Percentiles rank a stretch among this genome's conserved stretches.
phyloP scores from a whole-genome alignment of 2,888 invertebrate genomes.

The Acrobasis suavella region DNA sequence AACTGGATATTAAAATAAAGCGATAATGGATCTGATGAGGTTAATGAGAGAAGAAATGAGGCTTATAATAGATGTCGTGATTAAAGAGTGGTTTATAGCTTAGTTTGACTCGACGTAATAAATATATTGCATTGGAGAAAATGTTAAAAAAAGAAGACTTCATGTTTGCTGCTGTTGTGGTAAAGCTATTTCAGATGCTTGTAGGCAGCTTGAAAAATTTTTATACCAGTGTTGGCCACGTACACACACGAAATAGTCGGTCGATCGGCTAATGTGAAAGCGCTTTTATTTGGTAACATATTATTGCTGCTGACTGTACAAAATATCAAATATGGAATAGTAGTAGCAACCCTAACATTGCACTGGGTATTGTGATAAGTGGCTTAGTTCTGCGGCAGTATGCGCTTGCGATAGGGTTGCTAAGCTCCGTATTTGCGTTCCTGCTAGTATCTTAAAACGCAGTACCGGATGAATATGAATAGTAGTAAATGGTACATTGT shows the following conservation, averaged over 20 bases:
- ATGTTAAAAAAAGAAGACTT: no score
- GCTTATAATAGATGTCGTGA: conserved; percentile 8
- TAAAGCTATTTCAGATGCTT: no score
- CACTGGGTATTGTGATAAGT: conserved; percentile 28
- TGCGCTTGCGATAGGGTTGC: conserved; percentile 18
- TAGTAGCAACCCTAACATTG: neutral
- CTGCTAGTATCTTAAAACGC: conserved; percentile 6
- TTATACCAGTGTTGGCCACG: no score
- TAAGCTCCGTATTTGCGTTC: conserved; percentile 23
- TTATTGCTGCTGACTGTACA: no score
- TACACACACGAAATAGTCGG: no score
- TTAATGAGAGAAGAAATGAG: conserved; percentile 31
- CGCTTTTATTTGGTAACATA: no score
- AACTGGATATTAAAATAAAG: conserved; percentile 32
- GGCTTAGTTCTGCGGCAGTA: conserved; percentile 31
- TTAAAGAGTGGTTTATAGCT: neutral
- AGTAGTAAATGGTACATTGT: no score
- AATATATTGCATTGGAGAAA: neutral
- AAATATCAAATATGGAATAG: no score
- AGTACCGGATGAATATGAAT: neutral
- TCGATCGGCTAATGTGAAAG: no score
- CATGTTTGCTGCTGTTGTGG: no score
- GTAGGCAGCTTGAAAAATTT: no score
- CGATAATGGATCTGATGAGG: conserved; percentile 37
- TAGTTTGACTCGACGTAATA: neutral